Base-by-base conservation (phyloP, 2,888 invertebrate genomes). In the Corbicula japonica region DNA sequence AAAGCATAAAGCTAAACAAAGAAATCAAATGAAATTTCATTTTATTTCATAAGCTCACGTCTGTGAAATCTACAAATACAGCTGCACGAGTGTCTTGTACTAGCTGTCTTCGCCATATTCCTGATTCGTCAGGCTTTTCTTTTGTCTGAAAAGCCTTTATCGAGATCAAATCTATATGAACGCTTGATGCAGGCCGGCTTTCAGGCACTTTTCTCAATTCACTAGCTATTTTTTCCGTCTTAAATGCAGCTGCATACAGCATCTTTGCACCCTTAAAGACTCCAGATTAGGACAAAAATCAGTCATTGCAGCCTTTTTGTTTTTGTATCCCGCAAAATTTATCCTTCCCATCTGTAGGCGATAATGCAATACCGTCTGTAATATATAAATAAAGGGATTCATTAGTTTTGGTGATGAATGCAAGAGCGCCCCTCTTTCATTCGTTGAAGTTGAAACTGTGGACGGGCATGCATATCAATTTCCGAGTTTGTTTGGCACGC, bases 351-450 rank as follows among this genome's bases (percentile, higher is more conserved):
- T 73, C 78, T 66, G 66, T 50, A 30, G 28, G 26, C 28, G 34
- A 66, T 66, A 50, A 66, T 34, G 69, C 41, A 68, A 60, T 48
- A 41, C 58, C 48, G 69, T 48, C 69, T 48, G 69, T 44, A 77
- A 83, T 85, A 87, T 85, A 87, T 87, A 87, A 87, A 85, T 84
- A 87, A 83, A 77, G 79, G 44, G 50, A 65, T 63, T 75, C 69
- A 65, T 68, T 75, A 65, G 41, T 41, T 23, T 35, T 28, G 52
- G 26, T 21, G 38, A 54, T 66, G 8, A 54, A 54, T 54, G 30
- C 66, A 52, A n/a, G 41, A 41, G 54, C 66, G 54, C 54, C 66
- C 35, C 66, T 23, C 34, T 35, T n/a, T n/a, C n/a, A n/a, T n/a
- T n/a, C n/a, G 35, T 63, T 69, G 62, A 50, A 50, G 71, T 54